Evolutionary conservation across 37 sponge, comb jelly and placozoan genomes (phyloP), one percentile per base, ranked within the genome.

Genomic region (Trichoplax adhaerens): DNA sequence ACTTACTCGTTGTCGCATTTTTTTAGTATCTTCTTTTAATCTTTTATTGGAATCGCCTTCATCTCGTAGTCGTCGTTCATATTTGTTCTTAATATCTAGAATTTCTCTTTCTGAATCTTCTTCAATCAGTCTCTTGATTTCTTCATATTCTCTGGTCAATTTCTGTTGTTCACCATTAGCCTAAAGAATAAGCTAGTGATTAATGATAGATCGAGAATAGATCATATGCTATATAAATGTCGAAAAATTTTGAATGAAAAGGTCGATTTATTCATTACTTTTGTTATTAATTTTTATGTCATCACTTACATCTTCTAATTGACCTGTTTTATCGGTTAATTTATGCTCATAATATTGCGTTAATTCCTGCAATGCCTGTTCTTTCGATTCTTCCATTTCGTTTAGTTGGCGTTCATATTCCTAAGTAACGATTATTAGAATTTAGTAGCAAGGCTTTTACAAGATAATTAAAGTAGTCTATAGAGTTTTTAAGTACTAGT

Each of bases 61-160:
- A 62, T 95, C 82, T 50, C 92, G 54, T 56, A 95, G 80, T 62
- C 85, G 82, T 55, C 89, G 71, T 78, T 95, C 97, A 71, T 88
- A 95, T 59, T 65, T 85, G 74, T 85, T 91, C 81, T 85, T 85
- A 56, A 91, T 68, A 54, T 88, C 89, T 5, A 95, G 87, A 49
- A 95, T 91, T 74, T 95, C 97, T 55, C 80, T 64, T 61, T 95
- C 97, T 5, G 82, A 79, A 64, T 95, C 97, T 70, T 95, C 97
- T 68, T 95, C 97, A 50, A 85, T 85, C 83, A 91, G 97, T 54
- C 67, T 70, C 81, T 81, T 83, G 64, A 86, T 72, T 80, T 95
- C 97, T 68, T 95, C 86, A 6, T 76, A 60, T 57, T 91, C 93
- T 62, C 68, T 72, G 29, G 29, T 29, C 29, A 29, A 29, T 59